Evolutionary conservation across 2,113 vertebrate genomes (phyloP).

Genomic region (Clarias batrachus): DNA sequence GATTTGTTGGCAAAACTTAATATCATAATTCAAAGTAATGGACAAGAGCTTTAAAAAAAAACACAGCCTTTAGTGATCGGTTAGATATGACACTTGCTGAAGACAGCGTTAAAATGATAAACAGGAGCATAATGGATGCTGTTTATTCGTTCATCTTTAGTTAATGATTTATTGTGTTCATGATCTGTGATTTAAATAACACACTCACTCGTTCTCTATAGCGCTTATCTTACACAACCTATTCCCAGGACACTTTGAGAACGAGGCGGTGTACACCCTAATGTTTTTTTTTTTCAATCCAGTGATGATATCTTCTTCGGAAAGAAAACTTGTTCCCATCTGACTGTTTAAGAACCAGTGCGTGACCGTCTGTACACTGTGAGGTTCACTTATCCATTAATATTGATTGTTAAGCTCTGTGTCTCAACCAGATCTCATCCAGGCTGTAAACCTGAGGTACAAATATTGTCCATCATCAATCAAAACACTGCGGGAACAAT

Average conservation of each 20-base stretch:
- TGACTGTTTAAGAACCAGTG: not conserved
- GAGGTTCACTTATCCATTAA: not conserved
- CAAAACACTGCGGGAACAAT: not conserved
- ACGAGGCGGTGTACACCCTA: not conserved
- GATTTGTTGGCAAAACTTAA: not conserved
- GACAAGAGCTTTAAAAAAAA: not conserved
- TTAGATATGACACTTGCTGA: not conserved
- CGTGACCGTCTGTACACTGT: not conserved
- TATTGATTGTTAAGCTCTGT: not conserved
- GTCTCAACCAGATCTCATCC: not conserved
- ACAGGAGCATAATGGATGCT: not conserved
- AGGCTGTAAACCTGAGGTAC: not conserved
- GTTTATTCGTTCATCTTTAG: not conserved
- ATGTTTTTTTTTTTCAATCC: not conserved
- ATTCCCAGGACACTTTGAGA: no score
- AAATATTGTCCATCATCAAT: not conserved
- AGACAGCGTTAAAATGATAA: not conserved
- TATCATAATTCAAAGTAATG: not conserved
- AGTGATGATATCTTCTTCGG: not conserved
- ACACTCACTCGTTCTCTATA: not conserved
- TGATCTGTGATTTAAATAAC: not conserved
- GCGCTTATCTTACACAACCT: no score
- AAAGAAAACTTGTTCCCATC: not conserved
- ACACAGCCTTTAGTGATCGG: not conserved
- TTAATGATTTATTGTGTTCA: not conserved